Evolutionary conservation across 2,888 invertebrate genomes (phyloP).

Genomic region (Microchrysa polita): DNA sequence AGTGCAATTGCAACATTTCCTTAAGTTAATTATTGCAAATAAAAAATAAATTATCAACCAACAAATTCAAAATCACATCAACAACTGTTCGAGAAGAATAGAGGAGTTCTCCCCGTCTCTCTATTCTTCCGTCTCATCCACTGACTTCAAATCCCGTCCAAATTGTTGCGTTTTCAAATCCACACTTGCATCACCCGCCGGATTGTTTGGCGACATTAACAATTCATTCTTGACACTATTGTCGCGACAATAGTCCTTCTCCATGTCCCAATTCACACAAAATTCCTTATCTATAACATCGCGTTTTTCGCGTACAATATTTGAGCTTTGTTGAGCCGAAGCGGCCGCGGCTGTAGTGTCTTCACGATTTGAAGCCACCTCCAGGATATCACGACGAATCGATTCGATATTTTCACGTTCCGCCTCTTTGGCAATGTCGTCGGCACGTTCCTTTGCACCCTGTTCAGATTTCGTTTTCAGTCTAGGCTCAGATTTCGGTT

Average conservation of each 20-base stretch:
- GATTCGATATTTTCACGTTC: constrained; percentile 57
- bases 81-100: background rate
- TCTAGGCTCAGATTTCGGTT: background rate
- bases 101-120: background rate
- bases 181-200: constrained; percentile 35
- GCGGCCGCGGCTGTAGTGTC: constrained; percentile 18
- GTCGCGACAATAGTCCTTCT: constrained; percentile 54
- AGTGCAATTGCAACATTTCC: background rate
- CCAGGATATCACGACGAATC: constrained; percentile 60
- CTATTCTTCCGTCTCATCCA: constrained; percentile 52
- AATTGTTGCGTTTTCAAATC: constrained; percentile 56
- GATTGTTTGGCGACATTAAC: constrained; percentile 36
- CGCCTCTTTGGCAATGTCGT: constrained; percentile 39
- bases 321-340: constrained; percentile 32
- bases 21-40: background rate
- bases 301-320: constrained; percentile 49
- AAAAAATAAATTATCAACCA: background rate
- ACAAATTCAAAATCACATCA: constrained; percentile 14
- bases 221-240: constrained; percentile 23
- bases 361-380: constrained; percentile 51
- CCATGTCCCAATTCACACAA: constrained; percentile 45
- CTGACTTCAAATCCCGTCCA: constrained; percentile 61
- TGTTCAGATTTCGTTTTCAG: background rate
- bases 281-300: constrained; percentile 47
- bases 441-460: background rate